These are phyloP conservation scores for Urosaurus nigricauda DNA, from an alignment of 2,797 vertebrate genomes.

Conservation along the genomic window DNA sequence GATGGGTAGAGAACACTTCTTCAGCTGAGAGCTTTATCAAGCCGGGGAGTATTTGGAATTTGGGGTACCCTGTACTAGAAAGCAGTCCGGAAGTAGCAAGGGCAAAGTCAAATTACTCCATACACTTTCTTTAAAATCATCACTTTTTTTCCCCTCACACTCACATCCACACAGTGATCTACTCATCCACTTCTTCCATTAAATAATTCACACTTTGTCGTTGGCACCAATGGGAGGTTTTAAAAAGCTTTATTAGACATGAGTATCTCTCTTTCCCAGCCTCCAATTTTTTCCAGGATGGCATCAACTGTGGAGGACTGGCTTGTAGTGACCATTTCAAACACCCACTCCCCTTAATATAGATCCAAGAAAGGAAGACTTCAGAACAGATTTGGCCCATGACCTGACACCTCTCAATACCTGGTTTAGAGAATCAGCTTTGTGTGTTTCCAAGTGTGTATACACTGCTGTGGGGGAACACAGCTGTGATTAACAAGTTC, in stretches of 20 bases:
- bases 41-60: neutral
- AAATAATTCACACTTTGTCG: neutral
- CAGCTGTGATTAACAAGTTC: neutral
- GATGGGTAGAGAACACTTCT: neutral
- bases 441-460: too few relatives aligned
- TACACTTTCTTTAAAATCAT: neutral
- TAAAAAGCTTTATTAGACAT: too few relatives aligned
- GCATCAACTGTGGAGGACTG: too few relatives aligned
- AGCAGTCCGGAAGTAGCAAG: neutral
- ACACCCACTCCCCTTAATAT: neutral
- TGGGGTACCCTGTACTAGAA: neutral
- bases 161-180: too few relatives aligned
- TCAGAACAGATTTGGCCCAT: neutral
- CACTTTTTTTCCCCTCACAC: too few relatives aligned
- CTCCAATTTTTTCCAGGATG: neutral
- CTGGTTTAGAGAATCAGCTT: neutral
- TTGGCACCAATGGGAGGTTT: too few relatives aligned
- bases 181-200: neutral
- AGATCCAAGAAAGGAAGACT: neutral
- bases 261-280: too few relatives aligned
- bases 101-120: neutral
- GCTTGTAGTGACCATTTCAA: neutral
- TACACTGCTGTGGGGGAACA: neutral
- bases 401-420: neutral
- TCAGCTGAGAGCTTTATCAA: neutral